Evolutionary conservation across 2,888 invertebrate species (phyloP), one percentile per base, ranked within the genome.

Genomic region (Mechanitis mazaeus): DNA sequence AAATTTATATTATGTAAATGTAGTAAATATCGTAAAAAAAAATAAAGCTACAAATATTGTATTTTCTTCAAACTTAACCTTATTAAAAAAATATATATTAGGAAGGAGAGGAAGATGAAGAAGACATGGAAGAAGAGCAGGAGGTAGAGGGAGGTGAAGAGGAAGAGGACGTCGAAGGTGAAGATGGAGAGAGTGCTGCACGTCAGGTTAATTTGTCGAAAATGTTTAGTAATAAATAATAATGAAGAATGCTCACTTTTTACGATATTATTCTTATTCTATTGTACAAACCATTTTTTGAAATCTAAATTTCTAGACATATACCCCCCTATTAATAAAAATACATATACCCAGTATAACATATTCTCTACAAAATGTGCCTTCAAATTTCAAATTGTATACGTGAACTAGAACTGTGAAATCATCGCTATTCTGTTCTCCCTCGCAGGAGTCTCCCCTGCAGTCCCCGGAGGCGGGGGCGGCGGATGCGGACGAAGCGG

Each of bases 61-160:
- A 58, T 53, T 28, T 7, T 33, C 60, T 7, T 55, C 3, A n/a
- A 45, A 11, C n/a, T 12, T 6, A 42, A 58, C 12, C n/a, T 4
- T 20, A 11, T 3, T 38, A 33, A 6, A 35, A 35, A n/a, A n/a
- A n/a, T n/a, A 11, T 12, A 33, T 54, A n/a, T 12, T n/a, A 87
- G 87, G 93, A 93, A 66, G 93, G 92, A 54, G 92, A 92, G 69
- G 91, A 90, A 64, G 86, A 87, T 38, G 87, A 91, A 47, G 89
- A 87, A 45, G 90, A 89, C 61, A 83, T 87, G 74, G 90, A 87
- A 54, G 89, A 91, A 66, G 92, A 93, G 68, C 91, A 91, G 66
- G 83, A 86, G 67, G 87, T 82, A 1, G 89, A 86, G 63, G 87
- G 71, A 0, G 88, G 83, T 0, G 84, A 87, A 62, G 87, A 84